Evolutionary conservation across 1,140 invertebrate species (phyloP).

Genomic region (Procambarus virginalis): DNA sequence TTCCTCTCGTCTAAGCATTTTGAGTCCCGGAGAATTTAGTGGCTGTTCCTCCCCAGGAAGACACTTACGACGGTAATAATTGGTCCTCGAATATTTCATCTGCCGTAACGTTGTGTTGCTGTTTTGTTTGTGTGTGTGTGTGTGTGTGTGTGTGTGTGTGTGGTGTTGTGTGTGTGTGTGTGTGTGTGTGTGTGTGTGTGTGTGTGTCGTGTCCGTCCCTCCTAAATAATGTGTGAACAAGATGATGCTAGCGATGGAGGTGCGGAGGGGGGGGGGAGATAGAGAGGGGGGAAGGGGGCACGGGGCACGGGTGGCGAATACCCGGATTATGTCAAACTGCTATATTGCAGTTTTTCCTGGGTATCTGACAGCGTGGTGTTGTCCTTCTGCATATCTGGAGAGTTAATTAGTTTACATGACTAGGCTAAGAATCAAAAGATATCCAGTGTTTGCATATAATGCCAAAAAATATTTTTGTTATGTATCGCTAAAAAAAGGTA

Average conservation of each 20-base stretch:
- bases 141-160: constrained; percentile 21
- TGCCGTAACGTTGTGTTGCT: not conserved
- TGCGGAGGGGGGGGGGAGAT: no score
- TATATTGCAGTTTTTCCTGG: not conserved
- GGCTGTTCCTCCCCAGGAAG: not conserved
- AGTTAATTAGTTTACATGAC: no score
- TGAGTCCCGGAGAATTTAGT: constrained; percentile 14
- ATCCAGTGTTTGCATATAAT: no score
- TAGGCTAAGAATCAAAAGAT: no score
- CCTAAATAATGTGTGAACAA: no score
- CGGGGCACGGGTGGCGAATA: no score
- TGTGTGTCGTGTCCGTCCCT: not conserved
- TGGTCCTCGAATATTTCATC: not conserved
- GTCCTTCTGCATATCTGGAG: not conserved
- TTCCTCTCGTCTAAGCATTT: constrained; percentile 4
- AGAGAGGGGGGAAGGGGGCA: no score
- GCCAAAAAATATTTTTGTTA: no score
- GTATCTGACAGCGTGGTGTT: not conserved
- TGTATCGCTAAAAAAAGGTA: no score
- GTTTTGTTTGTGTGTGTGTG: not conserved
- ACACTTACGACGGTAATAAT: constrained; percentile 10
- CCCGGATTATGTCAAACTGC: not conserved
- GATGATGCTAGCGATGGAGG: no score
- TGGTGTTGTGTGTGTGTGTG: not conserved
- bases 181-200: not conserved